Percentiles rank a stretch among this genome's conserved stretches.
Evolutionary conservation across 2,888 invertebrate species (phyloP).

Genomic region (Chaetogeoica ovagalla): DNA sequence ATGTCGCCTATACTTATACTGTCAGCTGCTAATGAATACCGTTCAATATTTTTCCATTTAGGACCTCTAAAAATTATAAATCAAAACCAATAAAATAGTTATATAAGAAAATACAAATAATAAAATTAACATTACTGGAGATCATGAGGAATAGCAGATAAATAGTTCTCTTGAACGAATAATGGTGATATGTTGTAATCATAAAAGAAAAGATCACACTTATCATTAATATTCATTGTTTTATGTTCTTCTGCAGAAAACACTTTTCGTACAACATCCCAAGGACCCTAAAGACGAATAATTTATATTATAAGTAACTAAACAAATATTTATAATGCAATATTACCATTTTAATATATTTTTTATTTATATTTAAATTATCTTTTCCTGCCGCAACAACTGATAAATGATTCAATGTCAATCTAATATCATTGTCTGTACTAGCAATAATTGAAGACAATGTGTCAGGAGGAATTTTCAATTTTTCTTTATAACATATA

Average conservation of each 20-base stretch:
- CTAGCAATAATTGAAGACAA: conserved; percentile 81
- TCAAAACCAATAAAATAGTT: background rate
- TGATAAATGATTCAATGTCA: conserved; percentile 87
- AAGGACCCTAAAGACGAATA: conserved; percentile 71
- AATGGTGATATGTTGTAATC: conserved; percentile 96
- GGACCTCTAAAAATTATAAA: conserved; percentile 32
- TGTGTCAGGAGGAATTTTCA: conserved; percentile 77
- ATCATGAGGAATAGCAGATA: conserved; percentile 75
- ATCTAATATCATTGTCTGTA: conserved; percentile 90
- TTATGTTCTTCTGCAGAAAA: conserved; percentile 80
- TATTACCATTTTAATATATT: conserved; percentile 78
- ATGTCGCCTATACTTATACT: conserved; percentile 84
- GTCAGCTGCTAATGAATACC: conserved; percentile 80
- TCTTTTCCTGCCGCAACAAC: conserved; percentile 67
- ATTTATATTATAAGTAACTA: background rate
- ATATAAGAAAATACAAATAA: conserved; percentile 3
- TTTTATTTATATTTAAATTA: conserved; percentile 69
- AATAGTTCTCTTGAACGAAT: conserved; percentile 97
- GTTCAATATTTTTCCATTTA: conserved; percentile 65
- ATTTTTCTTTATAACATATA: conserved; percentile 86
- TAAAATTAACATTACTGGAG: conserved; percentile 64
- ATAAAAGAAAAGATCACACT: conserved; percentile 89
- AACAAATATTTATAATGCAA: conserved; percentile 55
- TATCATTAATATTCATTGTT: conserved; percentile 77
- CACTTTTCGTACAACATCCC: conserved; percentile 89